phyloP scores from a whole-genome alignment of 2,113 vertebrate genomes.

The Okapia johnstoni region DNA sequence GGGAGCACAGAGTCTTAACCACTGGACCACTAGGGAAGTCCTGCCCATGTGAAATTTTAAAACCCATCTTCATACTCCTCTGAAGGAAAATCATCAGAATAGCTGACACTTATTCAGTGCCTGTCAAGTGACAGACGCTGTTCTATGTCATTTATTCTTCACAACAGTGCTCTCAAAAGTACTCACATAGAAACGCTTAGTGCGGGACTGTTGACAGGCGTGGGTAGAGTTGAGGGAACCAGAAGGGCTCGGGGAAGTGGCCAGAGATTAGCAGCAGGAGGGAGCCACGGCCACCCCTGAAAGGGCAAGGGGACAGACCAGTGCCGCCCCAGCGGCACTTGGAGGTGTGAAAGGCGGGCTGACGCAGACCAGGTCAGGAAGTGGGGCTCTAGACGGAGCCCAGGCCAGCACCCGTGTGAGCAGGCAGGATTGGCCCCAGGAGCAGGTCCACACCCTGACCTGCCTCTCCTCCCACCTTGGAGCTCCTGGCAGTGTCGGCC shows the following conservation, averaged over 20 bases:
- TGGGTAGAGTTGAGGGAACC: background rate
- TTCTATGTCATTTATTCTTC: background rate
- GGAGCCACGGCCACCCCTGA: background rate
- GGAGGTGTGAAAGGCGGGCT: background rate
- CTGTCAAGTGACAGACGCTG: background rate
- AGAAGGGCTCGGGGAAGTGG: background rate
- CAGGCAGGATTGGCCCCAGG: background rate
- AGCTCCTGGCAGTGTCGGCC: background rate
- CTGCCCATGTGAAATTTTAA: background rate
- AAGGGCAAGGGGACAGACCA: background rate
- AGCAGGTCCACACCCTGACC: background rate
- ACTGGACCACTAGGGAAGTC: background rate
- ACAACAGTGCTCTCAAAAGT: fast-evolving
- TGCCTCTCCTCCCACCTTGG: background rate
- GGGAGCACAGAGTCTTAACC: background rate
- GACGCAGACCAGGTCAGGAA: background rate
- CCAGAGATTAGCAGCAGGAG: background rate
- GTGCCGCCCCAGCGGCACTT: background rate
- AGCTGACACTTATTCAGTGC: background rate
- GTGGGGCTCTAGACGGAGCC: background rate
- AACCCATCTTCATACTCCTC: background rate
- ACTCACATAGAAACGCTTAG: background rate
- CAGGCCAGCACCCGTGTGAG: background rate
- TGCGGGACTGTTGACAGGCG: background rate
- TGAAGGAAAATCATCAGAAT: background rate